phyloP scores from a whole-genome alignment of 2,113 vertebrate genomes.

The Centropus unirufus region DNA sequence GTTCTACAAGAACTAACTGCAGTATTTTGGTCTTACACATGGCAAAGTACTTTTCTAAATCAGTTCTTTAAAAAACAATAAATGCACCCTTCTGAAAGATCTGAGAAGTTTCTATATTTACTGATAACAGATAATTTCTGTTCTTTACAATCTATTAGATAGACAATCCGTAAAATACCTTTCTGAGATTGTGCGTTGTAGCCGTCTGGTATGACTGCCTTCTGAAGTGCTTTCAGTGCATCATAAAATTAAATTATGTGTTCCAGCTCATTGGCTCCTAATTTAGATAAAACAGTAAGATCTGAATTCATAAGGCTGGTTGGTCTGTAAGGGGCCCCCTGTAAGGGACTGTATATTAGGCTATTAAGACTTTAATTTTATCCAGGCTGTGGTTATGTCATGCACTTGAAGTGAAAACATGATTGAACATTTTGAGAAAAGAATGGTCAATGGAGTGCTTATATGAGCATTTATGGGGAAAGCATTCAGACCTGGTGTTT shows the following conservation, averaged over 20 bases:
- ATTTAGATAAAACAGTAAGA: constrained; percentile 58
- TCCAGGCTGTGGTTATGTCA: neutral
- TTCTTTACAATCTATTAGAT: neutral
- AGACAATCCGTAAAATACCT: neutral
- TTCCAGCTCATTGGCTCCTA: constrained; percentile 53
- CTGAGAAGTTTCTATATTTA: neutral
- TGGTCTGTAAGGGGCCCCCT: neutral
- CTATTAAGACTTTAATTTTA: constrained; percentile 50
- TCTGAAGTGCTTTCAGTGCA: constrained; percentile 43
- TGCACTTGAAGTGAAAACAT: constrained; percentile 29
- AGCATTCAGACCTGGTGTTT: constrained; percentile 6
- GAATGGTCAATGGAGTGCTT: neutral
- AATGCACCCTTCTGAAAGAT: neutral
- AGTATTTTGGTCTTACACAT: neutral
- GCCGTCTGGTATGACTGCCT: constrained; percentile 8
- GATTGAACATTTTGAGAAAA: neutral
- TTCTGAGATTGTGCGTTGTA: neutral
- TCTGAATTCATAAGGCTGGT: constrained; percentile 22
- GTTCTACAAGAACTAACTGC: neutral
- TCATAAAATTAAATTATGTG: constrained; percentile 64
- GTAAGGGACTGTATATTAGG: constrained; percentile 17
- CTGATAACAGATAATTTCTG: neutral
- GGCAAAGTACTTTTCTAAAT: neutral
- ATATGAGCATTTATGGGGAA: constrained; percentile 16
- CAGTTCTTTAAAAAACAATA: neutral